Percentiles rank a stretch among this genome's conserved stretches.
These are phyloP conservation scores for Vulpes lagopus DNA, from an alignment of 2,113 vertebrate species.

Conservation along the genomic window DNA sequence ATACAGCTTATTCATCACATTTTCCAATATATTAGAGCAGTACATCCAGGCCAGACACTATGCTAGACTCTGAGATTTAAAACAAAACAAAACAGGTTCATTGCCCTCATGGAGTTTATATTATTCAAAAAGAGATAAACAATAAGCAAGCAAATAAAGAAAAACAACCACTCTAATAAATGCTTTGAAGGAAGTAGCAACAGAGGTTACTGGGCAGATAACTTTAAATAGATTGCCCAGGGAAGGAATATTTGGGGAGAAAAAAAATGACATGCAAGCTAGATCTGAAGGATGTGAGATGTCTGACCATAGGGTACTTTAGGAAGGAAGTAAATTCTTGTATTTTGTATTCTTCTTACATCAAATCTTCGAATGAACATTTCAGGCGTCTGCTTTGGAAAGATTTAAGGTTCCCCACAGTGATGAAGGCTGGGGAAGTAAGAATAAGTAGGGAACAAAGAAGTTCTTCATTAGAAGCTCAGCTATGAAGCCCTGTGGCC, in stretches of 20 bases:
- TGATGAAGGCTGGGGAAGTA: background rate
- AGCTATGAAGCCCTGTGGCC: background rate
- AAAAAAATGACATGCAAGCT: background rate
- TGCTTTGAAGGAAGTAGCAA: background rate
- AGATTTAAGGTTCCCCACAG: background rate
- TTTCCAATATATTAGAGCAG: background rate
- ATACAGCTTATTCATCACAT: background rate
- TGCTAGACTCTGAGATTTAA: background rate
- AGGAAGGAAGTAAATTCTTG: background rate
- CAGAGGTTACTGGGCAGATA: background rate
- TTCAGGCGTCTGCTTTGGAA: background rate
- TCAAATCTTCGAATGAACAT: background rate
- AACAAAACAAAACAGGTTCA: accelerated
- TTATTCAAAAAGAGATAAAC: background rate
- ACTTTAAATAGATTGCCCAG: background rate
- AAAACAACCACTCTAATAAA: background rate
- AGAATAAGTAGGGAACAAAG: background rate
- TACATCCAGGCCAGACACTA: background rate
- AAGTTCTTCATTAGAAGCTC: background rate
- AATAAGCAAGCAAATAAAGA: slow-evolving; percentile 39
- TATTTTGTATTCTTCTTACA: background rate
- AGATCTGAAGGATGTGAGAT: background rate
- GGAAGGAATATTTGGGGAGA: background rate
- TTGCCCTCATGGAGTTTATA: background rate
- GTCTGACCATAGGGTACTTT: background rate